Evolutionary conservation across 2,797 vertebrate species (phyloP).

Genomic region (Molossus molossus): DNA sequence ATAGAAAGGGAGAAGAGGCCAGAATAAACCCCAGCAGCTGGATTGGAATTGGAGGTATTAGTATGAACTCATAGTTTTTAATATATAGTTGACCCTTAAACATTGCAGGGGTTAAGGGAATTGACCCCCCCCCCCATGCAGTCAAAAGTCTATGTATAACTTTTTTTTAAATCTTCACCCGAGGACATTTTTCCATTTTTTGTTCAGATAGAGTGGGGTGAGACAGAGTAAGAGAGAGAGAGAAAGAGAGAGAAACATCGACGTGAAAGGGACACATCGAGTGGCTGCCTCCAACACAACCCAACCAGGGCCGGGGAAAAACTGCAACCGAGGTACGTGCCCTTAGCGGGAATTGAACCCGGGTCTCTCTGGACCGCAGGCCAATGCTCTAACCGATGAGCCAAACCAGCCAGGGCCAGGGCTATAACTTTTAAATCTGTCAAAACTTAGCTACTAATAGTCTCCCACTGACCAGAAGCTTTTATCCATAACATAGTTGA

Average conservation of each 20-base stretch:
- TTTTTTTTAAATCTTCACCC: not conserved
- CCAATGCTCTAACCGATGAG: too few species aligned
- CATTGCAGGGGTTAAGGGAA: not conserved
- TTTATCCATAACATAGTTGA: not conserved
- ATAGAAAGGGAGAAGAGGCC: not conserved
- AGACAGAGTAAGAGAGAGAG: too few species aligned
- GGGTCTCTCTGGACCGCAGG: too few species aligned
- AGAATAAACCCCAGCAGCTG: not conserved
- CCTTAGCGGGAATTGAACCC: too few species aligned
- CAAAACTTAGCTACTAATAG: not conserved
- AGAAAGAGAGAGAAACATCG: too few species aligned
- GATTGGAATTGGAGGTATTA: not conserved
- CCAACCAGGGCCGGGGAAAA: too few species aligned
- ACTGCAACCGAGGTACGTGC: too few species aligned
- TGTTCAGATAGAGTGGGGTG: too few species aligned
- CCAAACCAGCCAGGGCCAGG: too few species aligned
- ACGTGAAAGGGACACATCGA: too few species aligned
- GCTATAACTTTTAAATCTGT: not conserved
- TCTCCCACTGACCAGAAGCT: not conserved
- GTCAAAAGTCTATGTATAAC: not conserved
- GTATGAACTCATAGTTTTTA: not conserved
- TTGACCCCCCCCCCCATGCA: not conserved
- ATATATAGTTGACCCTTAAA: not conserved
- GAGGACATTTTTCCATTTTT: too few species aligned
- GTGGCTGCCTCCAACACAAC: too few species aligned